Base-by-base conservation (phyloP, 2,888 invertebrate genomes). In the Spodoptera picta region DNA sequence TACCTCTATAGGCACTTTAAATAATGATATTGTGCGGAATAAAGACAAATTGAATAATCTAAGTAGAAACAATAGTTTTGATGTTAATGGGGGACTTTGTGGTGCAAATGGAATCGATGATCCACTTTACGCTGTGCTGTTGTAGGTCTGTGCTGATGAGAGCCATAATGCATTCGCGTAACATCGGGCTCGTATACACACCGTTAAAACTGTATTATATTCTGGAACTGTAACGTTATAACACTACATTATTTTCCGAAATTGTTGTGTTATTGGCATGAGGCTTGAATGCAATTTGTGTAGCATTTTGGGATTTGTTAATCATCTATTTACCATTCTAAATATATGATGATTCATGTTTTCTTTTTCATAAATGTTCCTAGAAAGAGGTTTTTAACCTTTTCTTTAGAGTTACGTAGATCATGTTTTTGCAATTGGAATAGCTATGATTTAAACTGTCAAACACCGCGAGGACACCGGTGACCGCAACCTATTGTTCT, bases 1-100 rank as follows among this genome's bases (percentile, higher is more conserved):
- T 63, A n/a, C n/a, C n/a, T n/a, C n/a, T n/a, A 64, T 65, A 31
- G 47, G 56, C 56, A 58, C 52, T 69, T 69, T 57, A 76, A 77
- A 77, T 64, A 62, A 60, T 65, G 41, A 43, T 60, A 51, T 52
- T 48, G 46, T 41, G 46, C 45, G 41, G 31, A 59, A 58, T 64
- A 47, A 27, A 24, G 46, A 55, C 41, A 59, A 64, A 73, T 66
- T 76, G 56, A 69, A 73, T 65, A 59, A 27, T 50, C 50, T 55
- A 72, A 42, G 19, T 47, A 23, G 23, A 24, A 51, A 52, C 65
- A 46, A 24, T 54, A 53, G 44, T 66, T 57, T 24, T 12, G 52
- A 52, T 60, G 45, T 31, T 54, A 45, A 62, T 74, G 46, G 12
- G 5, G 36, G 36, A 23, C 9, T 64, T 14, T 52, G 36, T 9